phyloP scores from a whole-genome alignment of 1,140 invertebrate species.

The Atopsyche davidsoni region DNA sequence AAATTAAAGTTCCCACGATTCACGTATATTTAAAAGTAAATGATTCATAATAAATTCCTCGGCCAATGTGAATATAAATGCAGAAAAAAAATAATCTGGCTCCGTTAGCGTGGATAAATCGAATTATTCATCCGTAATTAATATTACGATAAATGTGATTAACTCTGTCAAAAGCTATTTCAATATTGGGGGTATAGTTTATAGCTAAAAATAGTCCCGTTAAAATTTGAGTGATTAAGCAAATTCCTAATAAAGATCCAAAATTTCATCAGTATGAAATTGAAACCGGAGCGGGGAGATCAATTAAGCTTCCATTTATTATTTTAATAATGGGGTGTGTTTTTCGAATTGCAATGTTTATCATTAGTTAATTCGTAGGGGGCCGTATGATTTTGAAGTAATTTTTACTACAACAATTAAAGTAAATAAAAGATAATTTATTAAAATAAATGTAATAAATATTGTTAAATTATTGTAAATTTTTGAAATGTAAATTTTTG shows the following conservation, averaged over 20 bases:
- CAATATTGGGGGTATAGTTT: constrained; percentile 52
- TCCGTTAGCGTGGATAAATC: constrained; percentile 51
- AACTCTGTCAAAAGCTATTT: constrained; percentile 53
- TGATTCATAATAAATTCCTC: constrained; percentile 52
- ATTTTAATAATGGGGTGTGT: constrained; percentile 43
- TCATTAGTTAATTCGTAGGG: too few species aligned
- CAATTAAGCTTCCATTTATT: constrained; percentile 49
- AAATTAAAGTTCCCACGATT: constrained; percentile 51
- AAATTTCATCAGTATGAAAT: constrained; percentile 50
- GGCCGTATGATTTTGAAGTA: too few species aligned
- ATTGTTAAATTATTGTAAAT: too few species aligned
- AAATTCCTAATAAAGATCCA: constrained; percentile 54
- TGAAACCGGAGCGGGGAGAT: constrained; percentile 49
- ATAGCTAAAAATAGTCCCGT: constrained; percentile 55
- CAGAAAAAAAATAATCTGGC: constrained; percentile 52
- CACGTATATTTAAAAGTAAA: constrained; percentile 50
- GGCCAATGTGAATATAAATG: constrained; percentile 48
- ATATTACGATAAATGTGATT: constrained; percentile 49
- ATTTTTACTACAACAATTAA: too few species aligned
- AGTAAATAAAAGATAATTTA: too few species aligned
- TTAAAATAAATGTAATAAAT: too few species aligned
- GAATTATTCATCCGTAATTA: constrained; percentile 52
- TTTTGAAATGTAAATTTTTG: too few species aligned
- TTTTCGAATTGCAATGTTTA: constrained; percentile 42
- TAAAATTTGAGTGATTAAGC: constrained; percentile 55